A percentile compares a stretch with the other conserved stretches of the same genome.
Evolutionary conservation across 2,113 vertebrate species (phyloP).

Genomic region (pig (Sus scrofa)): T2T-Sscrofa CM000813.6:115722501-115723000

Average conservation of each 20-base stretch:
- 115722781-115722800: conserved; percentile 64
- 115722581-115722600: not conserved
- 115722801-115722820: conserved; percentile 67
- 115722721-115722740: conserved; percentile 57
- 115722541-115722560: not conserved
- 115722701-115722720: conserved; percentile 56
- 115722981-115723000: not conserved
- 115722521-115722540: not conserved
- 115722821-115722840: conserved; percentile 74
- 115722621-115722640: not conserved
- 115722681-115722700: not conserved
- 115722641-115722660: not conserved
- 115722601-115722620: not conserved
- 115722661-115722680: not conserved
- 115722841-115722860: conserved; percentile 51
- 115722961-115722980: not conserved
- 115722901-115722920: conserved; percentile 49
- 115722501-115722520: not conserved
- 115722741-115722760: conserved; percentile 26
- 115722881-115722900: not conserved
- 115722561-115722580: not conserved
- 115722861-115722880: conserved; percentile 66
- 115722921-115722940: conserved; percentile 19
- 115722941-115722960: conserved; percentile 39
- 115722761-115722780: conserved; percentile 41